A percentile compares a stretch with the other conserved stretches of the same genome.
phyloP scores from a whole-genome alignment of 2,797 vertebrate species.

The Helarctos malayanus region DNA sequence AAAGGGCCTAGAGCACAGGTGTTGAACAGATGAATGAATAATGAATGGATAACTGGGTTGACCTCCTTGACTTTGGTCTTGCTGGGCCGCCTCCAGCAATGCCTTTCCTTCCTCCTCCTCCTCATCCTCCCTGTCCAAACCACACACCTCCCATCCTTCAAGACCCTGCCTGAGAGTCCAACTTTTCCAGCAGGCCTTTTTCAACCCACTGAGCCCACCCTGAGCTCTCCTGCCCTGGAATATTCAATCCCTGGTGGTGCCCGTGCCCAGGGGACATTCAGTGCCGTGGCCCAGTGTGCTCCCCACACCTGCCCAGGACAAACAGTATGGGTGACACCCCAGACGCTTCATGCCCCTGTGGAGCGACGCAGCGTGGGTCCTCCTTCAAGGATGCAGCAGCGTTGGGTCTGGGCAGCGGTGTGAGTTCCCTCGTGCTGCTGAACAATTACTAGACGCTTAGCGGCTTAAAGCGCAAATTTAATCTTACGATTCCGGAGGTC shows the following conservation, averaged over 20 bases:
- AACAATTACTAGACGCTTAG: not conserved
- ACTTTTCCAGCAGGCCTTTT: not conserved
- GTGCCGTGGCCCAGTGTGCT: not conserved
- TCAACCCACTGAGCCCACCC: not conserved
- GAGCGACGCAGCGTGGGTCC: fast-evolving
- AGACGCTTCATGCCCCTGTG: not conserved
- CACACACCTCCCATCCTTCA: not conserved
- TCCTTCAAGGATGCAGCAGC: not conserved
- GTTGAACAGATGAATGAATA: not conserved
- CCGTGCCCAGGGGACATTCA: not conserved
- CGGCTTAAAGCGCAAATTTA: not conserved
- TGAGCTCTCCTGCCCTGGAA: not conserved
- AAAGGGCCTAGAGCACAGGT: not conserved
- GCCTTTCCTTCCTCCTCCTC: not conserved
- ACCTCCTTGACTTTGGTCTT: not conserved
- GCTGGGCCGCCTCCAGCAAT: not conserved
- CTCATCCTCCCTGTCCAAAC: not conserved
- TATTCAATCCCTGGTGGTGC: not conserved
- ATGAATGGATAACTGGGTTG: not conserved
- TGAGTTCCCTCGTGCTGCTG: not conserved
- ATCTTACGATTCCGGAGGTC: not conserved
- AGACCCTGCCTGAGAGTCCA: not conserved
- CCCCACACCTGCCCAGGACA: not conserved
- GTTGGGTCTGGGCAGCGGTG: not conserved
- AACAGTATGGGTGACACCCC: not conserved